Base-by-base conservation (phyloP, 2,797 vertebrate species). In the Gallinago solitaria region DNA sequence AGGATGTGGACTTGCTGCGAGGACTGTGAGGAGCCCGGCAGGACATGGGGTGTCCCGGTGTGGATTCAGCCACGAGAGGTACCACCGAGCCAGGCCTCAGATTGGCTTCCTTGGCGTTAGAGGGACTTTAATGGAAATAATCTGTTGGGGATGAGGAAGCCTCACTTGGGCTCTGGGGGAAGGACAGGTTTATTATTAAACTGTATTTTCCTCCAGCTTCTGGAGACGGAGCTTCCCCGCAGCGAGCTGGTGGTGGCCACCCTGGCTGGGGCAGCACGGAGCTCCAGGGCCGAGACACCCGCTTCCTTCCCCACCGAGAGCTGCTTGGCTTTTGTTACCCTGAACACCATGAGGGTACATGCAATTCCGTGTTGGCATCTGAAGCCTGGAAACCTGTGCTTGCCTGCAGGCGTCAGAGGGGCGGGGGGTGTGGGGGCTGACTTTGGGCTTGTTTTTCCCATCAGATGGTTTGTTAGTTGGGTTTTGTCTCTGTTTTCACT, bases 361-460 rank as follows among this genome's bases (percentile, higher is more conserved):
- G 59, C 59, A 73, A 2, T 65, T 90, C 74, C 51, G 1, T 16
- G 41, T 11, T 89, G 61, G 20, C 37, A 16, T 79, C 60, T 61
- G 76, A 80, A 80, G 56, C 60, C 51, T 77, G 25, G 47, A 75
- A 90, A 35, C 41, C 45, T 9, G 4, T 53, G 50, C 60, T 51
- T 89, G 65, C 53, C 25, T 65, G 61, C 14, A 6, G 83, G 65
- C 25, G 2, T 53, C 32, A 15, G 33, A 30, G 81, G 23, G 47
- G 9, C 43, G 48, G 37, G 57, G 48, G 23, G 17, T 0, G 0
- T 10, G 14, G 63, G 32, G 54, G 5, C 11, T 92, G 65, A 47
- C 69, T 94, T 92, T 53, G 64, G 32, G 39, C 88, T 93, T 79
- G 57, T 74, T 86, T 94, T 90, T 57, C 41, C 54, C 24, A 61